Evolutionary conservation across 2,888 invertebrate genomes (phyloP).

Genomic region (Synanthedon myopaeformis): DNA sequence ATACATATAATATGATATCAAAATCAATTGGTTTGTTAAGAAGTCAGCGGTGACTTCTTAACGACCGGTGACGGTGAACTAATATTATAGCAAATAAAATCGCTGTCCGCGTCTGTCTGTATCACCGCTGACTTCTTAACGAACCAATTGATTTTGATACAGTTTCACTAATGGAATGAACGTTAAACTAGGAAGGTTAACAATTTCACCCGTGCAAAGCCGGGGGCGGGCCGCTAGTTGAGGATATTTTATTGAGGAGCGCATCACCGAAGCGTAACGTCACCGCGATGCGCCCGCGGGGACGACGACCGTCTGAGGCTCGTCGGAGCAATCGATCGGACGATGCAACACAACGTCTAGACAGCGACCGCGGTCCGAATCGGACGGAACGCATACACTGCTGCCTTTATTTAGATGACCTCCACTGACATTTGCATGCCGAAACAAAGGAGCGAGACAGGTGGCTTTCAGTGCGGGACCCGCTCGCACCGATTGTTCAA

Average conservation of each 20-base stretch:
- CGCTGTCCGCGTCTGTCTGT: too few species aligned
- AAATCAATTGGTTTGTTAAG: too few species aligned
- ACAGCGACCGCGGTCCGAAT: constrained; percentile 59
- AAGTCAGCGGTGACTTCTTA: too few species aligned
- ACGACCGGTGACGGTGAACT: too few species aligned
- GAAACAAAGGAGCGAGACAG: constrained; percentile 66
- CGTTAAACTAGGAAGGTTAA: too few species aligned
- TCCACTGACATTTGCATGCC: constrained; percentile 63
- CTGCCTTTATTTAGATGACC: constrained; percentile 67
- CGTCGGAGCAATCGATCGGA: constrained; percentile 66
- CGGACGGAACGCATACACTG: constrained; percentile 41
- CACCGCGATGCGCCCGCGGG: constrained; percentile 65
- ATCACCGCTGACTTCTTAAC: too few species aligned
- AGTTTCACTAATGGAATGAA: too few species aligned
- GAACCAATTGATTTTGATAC: too few species aligned
- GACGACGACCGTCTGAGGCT: constrained; percentile 66
- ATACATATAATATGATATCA: too few species aligned
- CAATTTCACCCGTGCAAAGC: too few species aligned
- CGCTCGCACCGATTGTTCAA: constrained; percentile 33
- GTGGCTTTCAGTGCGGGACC: constrained; percentile 40
- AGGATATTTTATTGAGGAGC: constrained; percentile 28
- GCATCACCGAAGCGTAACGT: constrained; percentile 68
- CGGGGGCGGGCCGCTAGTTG: constrained; percentile 9
- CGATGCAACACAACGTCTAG: constrained; percentile 66
- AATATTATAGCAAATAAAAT: constrained; percentile 4